A percentile compares a stretch with the other conserved stretches of the same genome.
Evolutionary conservation across 2,888 invertebrate genomes (phyloP).

Genomic region (Strigamia maritima): DNA sequence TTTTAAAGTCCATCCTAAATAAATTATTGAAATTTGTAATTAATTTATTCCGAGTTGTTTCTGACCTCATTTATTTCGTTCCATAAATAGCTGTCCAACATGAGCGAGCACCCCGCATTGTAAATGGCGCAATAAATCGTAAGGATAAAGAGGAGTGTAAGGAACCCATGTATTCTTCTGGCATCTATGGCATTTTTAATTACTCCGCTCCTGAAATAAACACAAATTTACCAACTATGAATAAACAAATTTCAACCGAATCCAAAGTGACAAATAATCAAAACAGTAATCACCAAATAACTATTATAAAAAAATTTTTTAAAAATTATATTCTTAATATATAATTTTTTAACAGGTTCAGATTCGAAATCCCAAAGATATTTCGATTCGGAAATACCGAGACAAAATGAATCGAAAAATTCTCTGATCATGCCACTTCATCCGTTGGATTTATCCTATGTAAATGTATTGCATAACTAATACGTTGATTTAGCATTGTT

Average conservation of each 20-base stretch:
- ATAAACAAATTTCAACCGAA: neutral
- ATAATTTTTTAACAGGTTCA: neutral
- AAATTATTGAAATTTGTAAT: neutral
- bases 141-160: neutral
- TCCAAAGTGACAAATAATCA: neutral
- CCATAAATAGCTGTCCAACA: constrained; percentile 78
- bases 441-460: neutral
- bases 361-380: neutral
- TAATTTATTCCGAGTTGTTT: neutral
- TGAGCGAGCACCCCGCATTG: constrained; percentile 72
- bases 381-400: neutral
- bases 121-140: neutral
- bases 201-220: neutral
- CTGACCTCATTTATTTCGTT: constrained; percentile 17
- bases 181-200: neutral
- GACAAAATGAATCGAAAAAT: neutral
- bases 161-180: neutral
- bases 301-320: neutral
- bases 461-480: neutral
- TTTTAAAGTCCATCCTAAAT: too few species aligned
- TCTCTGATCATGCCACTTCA: neutral
- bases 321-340: neutral
- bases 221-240: neutral
- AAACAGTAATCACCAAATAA: neutral
- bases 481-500: too few species aligned